Evolutionary conservation across 1,140 invertebrate species (phyloP).

Genomic region (Platorchestia sp.): DNA sequence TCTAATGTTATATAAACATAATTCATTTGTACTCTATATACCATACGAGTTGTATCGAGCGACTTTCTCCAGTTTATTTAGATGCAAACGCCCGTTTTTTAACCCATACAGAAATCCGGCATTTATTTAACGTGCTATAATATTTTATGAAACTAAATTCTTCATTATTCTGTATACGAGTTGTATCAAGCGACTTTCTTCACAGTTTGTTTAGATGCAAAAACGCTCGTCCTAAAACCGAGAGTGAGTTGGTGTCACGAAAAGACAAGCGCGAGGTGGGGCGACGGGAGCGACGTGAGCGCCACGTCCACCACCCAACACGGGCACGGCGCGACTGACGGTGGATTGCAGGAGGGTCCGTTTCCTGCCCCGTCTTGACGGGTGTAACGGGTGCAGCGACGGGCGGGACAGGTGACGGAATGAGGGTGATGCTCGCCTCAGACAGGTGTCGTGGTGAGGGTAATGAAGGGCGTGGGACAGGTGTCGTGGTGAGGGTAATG

Average conservation of each 20-base stretch:
- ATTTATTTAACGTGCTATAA: background rate
- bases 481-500: background rate
- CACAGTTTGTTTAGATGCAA: too few species aligned
- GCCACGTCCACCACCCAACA: background rate
- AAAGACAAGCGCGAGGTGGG: slow-evolving; percentile 3
- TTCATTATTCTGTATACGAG: background rate
- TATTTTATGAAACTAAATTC: background rate
- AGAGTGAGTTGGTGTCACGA: background rate
- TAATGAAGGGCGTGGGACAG: background rate
- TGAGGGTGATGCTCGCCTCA: background rate
- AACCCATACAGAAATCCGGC: too few species aligned
- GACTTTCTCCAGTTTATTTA: too few species aligned
- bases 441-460: background rate
- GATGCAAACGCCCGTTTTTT: background rate
- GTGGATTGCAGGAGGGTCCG: background rate
- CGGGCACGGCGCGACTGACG: slow-evolving; percentile 14
- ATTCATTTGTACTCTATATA: background rate
- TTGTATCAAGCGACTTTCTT: background rate
- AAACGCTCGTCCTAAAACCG: background rate
- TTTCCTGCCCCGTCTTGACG: background rate
- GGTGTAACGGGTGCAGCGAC: slow-evolving; percentile 11
- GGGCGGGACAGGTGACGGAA: slow-evolving; percentile 19
- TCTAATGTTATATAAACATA: background rate
- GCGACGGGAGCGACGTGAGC: background rate
- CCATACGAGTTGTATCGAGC: background rate